Evolutionary conservation across 2,113 vertebrate genomes (phyloP).

Genomic region (Nothocercus julius): DNA sequence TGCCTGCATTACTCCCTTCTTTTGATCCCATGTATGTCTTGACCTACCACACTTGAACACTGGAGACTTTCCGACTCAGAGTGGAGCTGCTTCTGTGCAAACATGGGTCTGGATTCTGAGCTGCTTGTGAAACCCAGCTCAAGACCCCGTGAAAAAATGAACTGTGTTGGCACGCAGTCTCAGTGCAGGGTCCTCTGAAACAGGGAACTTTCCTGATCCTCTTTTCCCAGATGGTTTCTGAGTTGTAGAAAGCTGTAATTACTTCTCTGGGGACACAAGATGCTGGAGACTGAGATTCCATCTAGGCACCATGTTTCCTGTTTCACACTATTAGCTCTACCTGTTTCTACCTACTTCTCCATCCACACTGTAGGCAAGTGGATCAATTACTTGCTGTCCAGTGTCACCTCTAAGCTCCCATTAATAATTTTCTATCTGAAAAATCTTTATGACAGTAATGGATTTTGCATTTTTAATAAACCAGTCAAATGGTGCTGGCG

Average conservation of each 20-base stretch:
- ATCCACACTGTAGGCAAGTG: background rate
- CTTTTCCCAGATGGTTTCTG: background rate
- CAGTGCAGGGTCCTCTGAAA: background rate
- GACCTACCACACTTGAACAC: background rate
- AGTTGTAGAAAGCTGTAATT: background rate
- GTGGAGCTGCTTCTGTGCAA: background rate
- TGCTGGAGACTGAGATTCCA: background rate
- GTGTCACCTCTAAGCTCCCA: background rate
- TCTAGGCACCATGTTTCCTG: background rate
- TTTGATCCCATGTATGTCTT: background rate
- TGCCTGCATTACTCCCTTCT: background rate
- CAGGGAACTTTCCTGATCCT: fast-evolving
- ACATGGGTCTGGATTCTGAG: background rate
- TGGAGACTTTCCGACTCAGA: background rate
- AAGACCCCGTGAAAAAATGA: background rate
- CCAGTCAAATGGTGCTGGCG: slow-evolving; percentile 34
- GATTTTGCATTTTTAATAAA: slow-evolving; percentile 42
- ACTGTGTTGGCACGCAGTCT: background rate
- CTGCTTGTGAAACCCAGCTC: background rate
- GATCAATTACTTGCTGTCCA: background rate
- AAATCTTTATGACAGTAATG: slow-evolving; percentile 43
- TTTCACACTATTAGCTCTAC: background rate
- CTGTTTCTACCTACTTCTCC: background rate
- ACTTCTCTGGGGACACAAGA: background rate
- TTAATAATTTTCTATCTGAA: slow-evolving; percentile 14